These are phyloP conservation scores for Solea senegalensis DNA, from an alignment of 2,113 vertebrate species.

Conservation along the genomic window DNA sequence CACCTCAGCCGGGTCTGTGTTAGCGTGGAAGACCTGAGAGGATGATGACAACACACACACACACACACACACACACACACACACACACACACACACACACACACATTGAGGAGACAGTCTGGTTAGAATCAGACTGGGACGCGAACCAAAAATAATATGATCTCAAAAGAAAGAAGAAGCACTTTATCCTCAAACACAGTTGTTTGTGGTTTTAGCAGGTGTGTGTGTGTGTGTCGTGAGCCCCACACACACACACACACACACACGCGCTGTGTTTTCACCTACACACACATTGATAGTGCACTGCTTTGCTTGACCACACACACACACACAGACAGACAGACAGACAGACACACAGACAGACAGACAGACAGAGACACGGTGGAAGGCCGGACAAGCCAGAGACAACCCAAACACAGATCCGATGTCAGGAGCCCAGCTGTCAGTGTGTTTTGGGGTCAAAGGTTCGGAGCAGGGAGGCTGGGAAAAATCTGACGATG, in stretches of 20 bases:
- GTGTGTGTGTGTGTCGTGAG: not conserved
- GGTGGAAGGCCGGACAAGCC: conserved; percentile 66
- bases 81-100: not conserved
- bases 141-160: no score
- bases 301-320: conserved; percentile 45
- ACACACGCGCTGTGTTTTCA: conserved; percentile 24
- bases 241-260: conserved; percentile 13
- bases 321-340: conserved; percentile 54
- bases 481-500: conserved; percentile 63
- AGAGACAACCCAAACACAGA: conserved; percentile 77
- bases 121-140: conserved; percentile 1
- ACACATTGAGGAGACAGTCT: not conserved
- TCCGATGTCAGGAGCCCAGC: conserved; percentile 73
- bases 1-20: conserved; percentile 91
- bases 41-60: not conserved
- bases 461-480: conserved; percentile 58
- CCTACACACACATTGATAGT: conserved; percentile 32
- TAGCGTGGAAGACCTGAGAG: conserved; percentile 91
- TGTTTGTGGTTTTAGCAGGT: not conserved
- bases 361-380: conserved; percentile 51
- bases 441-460: conserved; percentile 75
- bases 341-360: conserved; percentile 48
- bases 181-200: no score
- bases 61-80: not conserved
- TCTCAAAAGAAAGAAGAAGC: no score